Percentiles rank a stretch among this genome's conserved stretches.
Conservation (phyloP, 2,113 vertebrate genomes). For the Cyphomyrus plagiostoma region DNA sequence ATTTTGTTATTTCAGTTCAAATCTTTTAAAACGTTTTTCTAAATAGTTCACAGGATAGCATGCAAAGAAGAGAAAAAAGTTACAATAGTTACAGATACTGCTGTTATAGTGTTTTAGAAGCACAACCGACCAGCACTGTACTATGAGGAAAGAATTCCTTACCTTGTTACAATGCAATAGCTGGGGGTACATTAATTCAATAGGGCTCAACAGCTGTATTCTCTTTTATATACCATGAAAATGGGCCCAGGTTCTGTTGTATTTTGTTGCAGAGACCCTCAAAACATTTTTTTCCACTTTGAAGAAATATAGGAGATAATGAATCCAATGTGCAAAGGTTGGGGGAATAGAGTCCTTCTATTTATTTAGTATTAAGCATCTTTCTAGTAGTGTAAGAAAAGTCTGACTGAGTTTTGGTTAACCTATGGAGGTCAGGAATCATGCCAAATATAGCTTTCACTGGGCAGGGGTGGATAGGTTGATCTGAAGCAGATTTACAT, state of each 20-base stretch:
- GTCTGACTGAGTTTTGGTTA: too few species aligned
- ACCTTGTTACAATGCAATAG: not conserved
- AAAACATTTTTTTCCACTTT: not conserved
- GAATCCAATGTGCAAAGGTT: not conserved
- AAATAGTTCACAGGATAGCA: not conserved
- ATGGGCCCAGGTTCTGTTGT: not conserved
- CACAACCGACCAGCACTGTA: not conserved
- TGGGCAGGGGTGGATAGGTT: not conserved
- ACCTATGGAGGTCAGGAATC: too few species aligned
- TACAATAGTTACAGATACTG: not conserved
- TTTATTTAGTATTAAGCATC: not conserved
- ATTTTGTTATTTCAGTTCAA: not conserved
- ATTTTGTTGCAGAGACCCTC: not conserved
- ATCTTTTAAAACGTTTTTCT: not conserved
- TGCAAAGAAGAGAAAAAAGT: not conserved
- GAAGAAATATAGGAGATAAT: not conserved
- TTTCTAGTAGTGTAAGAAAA: not conserved
- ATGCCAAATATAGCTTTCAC: not conserved
- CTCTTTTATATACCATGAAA: not conserved
- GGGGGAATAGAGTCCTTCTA: not conserved
- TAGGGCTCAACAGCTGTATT: not conserved
- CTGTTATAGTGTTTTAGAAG: not conserved
- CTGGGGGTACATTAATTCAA: not conserved
- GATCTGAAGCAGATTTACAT: not conserved
- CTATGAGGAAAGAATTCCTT: not conserved